Evolutionary conservation across 2,888 invertebrate species (phyloP).

Genomic region (Micropterix aruncella): DNA sequence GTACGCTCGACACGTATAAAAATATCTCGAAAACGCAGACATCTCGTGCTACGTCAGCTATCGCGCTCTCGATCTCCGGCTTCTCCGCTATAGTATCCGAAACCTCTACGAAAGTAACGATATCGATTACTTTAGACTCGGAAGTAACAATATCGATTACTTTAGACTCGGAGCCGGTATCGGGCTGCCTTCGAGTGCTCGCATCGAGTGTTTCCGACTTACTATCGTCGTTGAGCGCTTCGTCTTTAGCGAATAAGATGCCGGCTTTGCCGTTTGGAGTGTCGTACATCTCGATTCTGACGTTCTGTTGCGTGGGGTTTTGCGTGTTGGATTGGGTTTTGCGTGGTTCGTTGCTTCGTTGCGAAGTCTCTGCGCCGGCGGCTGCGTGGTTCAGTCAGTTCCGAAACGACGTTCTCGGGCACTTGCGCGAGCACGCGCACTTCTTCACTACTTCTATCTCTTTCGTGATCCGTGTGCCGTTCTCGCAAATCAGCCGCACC

Average conservation of each 20-base stretch:
- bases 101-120: not conserved
- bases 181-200: too few relatives aligned
- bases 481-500: conserved; percentile 83
- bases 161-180: too few relatives aligned
- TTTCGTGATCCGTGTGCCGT: conserved; percentile 88
- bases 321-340: not conserved
- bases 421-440: conserved; percentile 90
- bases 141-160: not conserved
- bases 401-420: conserved; percentile 44
- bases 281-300: not conserved
- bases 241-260: not conserved
- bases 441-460: conserved; percentile 94
- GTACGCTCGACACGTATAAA: not conserved
- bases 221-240: too few relatives aligned
- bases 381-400: not conserved
- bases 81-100: not conserved
- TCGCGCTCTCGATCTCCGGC: not conserved
- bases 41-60: not conserved
- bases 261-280: not conserved
- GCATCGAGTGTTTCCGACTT: too few relatives aligned
- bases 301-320: not conserved
- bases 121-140: not conserved
- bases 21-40: not conserved
- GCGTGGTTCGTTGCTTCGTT: not conserved
- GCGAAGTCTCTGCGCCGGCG: not conserved